These are phyloP conservation scores for Paracanthobrama guichenoti DNA, from an alignment of 2,113 vertebrate species.

Conservation along the genomic window DNA sequence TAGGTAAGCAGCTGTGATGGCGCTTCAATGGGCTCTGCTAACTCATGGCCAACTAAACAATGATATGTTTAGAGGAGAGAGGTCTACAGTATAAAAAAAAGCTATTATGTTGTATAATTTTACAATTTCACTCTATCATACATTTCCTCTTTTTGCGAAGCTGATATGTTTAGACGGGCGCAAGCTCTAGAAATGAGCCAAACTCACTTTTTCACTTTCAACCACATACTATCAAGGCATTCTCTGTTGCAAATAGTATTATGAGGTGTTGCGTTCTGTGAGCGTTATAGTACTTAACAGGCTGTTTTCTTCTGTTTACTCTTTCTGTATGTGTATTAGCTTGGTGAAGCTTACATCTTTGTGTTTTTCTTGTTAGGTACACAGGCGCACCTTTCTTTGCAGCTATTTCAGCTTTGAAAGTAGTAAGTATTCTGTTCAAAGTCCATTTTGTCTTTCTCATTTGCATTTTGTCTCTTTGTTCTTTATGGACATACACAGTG, in stretches of 20 bases:
- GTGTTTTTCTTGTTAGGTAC: constrained; percentile 75
- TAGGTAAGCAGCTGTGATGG: neutral
- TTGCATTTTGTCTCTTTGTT: neutral
- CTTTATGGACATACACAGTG: neutral
- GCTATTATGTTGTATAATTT: neutral
- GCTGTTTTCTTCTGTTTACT: neutral
- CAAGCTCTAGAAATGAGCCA: neutral
- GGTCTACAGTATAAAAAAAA: neutral
- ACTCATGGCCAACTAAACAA: neutral
- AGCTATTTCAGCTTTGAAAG: constrained; percentile 94
- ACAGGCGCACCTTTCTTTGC: constrained; percentile 97
- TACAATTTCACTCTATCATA: neutral
- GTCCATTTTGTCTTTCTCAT: neutral
- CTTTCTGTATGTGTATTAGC: neutral
- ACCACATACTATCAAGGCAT: neutral
- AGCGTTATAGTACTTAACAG: neutral
- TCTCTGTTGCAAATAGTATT: neutral
- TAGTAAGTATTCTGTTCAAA: constrained; percentile 76
- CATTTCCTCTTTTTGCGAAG: neutral
- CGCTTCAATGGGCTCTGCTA: neutral
- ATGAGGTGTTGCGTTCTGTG: neutral
- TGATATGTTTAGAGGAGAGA: neutral
- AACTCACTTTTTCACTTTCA: neutral
- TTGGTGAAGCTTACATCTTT: neutral
- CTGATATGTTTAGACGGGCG: neutral